phyloP scores from a whole-genome alignment of 92 coral and sea anemone genomes.

The Zoanthus solanderi region DNA sequence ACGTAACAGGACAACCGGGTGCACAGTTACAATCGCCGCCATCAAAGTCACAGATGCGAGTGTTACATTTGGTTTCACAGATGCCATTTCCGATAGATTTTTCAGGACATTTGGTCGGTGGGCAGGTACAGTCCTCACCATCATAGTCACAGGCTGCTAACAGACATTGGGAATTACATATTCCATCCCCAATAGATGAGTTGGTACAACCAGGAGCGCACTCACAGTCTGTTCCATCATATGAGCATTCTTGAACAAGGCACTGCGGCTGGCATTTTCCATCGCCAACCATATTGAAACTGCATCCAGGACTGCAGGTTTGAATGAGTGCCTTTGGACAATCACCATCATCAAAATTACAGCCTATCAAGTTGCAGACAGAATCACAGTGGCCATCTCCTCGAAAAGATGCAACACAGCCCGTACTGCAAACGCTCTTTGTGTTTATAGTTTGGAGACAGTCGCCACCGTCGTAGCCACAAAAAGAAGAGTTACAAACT shows the following conservation, averaged over 20 bases:
- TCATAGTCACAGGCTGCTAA: slow-evolving; percentile 67
- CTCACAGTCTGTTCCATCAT: slow-evolving; percentile 71
- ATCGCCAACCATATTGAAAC: slow-evolving; percentile 68
- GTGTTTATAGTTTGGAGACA: slow-evolving; percentile 10
- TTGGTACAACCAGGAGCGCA: slow-evolving; percentile 72
- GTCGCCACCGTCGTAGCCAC: slow-evolving; percentile 64
- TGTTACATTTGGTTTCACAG: slow-evolving; percentile 66
- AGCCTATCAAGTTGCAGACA: slow-evolving; percentile 63
- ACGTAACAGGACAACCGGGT: slow-evolving; percentile 60
- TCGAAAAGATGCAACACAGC: slow-evolving; percentile 62
- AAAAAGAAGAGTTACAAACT: slow-evolving; percentile 40
- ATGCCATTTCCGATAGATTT: slow-evolving; percentile 62
- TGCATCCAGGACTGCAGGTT: slow-evolving; percentile 64
- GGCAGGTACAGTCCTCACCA: slow-evolving; percentile 64
- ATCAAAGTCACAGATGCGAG: slow-evolving; percentile 59
- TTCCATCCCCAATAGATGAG: slow-evolving; percentile 62
- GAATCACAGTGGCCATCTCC: slow-evolving; percentile 73
- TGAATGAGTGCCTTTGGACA: slow-evolving; percentile 59
- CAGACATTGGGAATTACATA: slow-evolving; percentile 61
- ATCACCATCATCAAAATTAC: slow-evolving; percentile 65
- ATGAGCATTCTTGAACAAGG: slow-evolving; percentile 69
- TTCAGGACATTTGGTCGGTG: slow-evolving; percentile 57
- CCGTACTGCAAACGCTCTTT: slow-evolving; percentile 53
- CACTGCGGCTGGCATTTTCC: slow-evolving; percentile 66
- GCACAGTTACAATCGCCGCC: slow-evolving; percentile 78